Base-by-base conservation (phyloP, 2,797 vertebrate genomes). In the Tauraco hartlaubi region DNA sequence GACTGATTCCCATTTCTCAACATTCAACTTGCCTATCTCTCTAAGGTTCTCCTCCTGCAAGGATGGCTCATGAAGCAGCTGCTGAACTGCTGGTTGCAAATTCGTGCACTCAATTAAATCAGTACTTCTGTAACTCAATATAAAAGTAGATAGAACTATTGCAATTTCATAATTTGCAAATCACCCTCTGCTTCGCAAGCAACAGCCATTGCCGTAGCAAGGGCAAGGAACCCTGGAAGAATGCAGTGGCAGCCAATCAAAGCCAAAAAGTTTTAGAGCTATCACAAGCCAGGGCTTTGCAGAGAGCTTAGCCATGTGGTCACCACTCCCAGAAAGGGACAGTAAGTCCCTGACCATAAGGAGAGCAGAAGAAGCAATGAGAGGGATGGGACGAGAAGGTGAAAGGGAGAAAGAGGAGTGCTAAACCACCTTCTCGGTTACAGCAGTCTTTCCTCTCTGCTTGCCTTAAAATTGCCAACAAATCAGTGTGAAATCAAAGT, bases 21-120 rank as follows among this genome's bases (percentile, higher is more conserved):
- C 90, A 90, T 93, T 64, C 76, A 96, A 69, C 88, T 92, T 93
- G 48, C 54, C 55, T 71, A 72, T 72, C 76, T 86, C 79, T 93
- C 77, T 69, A 55, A 94, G 85, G 51, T 59, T 94, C 33, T 48
- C 55, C 55, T 94, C 71, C 92, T 94, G 80, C 79, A 93, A 81
- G 54, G 58, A 78, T 51, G 58, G 76, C 63, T 94, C 59, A 78
- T 17, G 54, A 86, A 92, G 74, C 83, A 94, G 85, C 80, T 93
- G 80, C 83, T 88, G 76, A 96, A 89, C 37, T 88, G 56, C 79
- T 90, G 58, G 29, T 37, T 92, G 88, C 71, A 89, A 95, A 81
- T 81, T 46, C 66, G 55, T 17, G n/a, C 63, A 78, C 63, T 56
- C 69, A 78, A 71, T 78, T 77, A 63, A 52, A 90, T 46, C 13